Conservation (phyloP, 2,113 vertebrate species). For the Gymnocephalus cernua region DNA sequence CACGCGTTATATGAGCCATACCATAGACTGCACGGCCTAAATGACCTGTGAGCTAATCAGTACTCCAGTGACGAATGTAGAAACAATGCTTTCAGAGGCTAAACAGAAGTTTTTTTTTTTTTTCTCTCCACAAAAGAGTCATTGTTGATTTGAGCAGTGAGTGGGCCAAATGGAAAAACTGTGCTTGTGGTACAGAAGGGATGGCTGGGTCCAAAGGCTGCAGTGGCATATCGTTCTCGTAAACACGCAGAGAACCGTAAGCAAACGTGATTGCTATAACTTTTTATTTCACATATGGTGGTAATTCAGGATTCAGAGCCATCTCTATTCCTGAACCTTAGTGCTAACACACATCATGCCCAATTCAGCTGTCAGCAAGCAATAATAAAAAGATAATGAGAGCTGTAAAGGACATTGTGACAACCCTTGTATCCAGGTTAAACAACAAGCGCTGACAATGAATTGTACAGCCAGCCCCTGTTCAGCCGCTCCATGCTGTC, state of each 20-base stretch:
- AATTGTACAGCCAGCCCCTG: slow-evolving; percentile 16
- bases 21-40: not conserved
- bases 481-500: slow-evolving; percentile 48
- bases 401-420: slow-evolving; percentile 3
- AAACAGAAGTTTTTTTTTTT: slow-evolving; percentile 42
- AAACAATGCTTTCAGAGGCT: slow-evolving; percentile 78
- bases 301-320: slow-evolving; percentile 9
- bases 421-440: slow-evolving; percentile 39
- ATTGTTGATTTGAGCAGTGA: slow-evolving; percentile 73
- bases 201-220: slow-evolving; percentile 50
- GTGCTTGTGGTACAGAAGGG: slow-evolving; percentile 65
- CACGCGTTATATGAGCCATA: not conserved
- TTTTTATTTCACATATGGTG: no score
- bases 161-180: slow-evolving; percentile 69
- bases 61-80: slow-evolving; percentile 66
- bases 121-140: slow-evolving; percentile 73
- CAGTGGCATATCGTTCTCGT: slow-evolving; percentile 21
- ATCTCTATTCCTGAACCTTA: not conserved
- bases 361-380: slow-evolving; percentile 27
- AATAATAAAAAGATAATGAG: slow-evolving; percentile 27
- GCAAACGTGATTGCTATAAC: not conserved
- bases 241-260: slow-evolving; percentile 18
- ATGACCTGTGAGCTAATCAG: slow-evolving; percentile 68
- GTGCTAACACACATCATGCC: slow-evolving; percentile 1
- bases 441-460: slow-evolving; percentile 37